Evolutionary conservation across 2,888 invertebrate species (phyloP).

Genomic region (Miltochrista miniata): DNA sequence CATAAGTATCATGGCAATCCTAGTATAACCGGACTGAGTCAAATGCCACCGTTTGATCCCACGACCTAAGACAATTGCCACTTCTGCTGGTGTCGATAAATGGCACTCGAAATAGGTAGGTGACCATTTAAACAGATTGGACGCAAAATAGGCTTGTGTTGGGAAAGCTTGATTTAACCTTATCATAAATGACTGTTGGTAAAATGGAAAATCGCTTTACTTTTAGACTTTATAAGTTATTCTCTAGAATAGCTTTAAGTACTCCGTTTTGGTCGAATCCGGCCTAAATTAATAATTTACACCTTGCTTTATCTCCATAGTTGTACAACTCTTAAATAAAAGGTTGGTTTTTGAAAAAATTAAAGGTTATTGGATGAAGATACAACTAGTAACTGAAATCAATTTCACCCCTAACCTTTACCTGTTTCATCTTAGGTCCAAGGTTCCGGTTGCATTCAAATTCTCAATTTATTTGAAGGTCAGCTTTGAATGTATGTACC

Average conservation of each 20-base stretch:
- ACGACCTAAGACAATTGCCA: slow-evolving; percentile 30
- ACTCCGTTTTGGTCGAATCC: too few relatives aligned
- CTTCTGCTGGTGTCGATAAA: slow-evolving; percentile 22
- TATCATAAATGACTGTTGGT: background rate
- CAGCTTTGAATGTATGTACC: background rate
- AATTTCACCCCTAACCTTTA: background rate
- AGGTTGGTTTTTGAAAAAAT: too few relatives aligned
- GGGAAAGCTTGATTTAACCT: slow-evolving; percentile 8
- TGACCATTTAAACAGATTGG: slow-evolving; percentile 12
- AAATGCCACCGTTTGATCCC: slow-evolving; percentile 38
- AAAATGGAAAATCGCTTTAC: too few relatives aligned
- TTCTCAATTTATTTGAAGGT: too few relatives aligned
- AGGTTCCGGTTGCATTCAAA: too few relatives aligned
- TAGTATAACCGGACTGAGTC: slow-evolving; percentile 18
- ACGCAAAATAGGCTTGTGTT: background rate
- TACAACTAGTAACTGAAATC: background rate
- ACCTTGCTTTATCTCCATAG: too few relatives aligned
- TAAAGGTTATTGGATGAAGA: too few relatives aligned
- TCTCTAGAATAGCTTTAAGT: too few relatives aligned
- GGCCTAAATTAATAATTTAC: too few relatives aligned
- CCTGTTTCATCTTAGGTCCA: background rate
- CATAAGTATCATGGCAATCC: slow-evolving; percentile 1
- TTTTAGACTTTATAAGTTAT: too few relatives aligned
- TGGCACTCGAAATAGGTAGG: slow-evolving; percentile 26
- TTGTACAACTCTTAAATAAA: too few relatives aligned